Base-by-base conservation (phyloP, 2,888 invertebrate species). In the Branchipolynoe longqiensis region DNA sequence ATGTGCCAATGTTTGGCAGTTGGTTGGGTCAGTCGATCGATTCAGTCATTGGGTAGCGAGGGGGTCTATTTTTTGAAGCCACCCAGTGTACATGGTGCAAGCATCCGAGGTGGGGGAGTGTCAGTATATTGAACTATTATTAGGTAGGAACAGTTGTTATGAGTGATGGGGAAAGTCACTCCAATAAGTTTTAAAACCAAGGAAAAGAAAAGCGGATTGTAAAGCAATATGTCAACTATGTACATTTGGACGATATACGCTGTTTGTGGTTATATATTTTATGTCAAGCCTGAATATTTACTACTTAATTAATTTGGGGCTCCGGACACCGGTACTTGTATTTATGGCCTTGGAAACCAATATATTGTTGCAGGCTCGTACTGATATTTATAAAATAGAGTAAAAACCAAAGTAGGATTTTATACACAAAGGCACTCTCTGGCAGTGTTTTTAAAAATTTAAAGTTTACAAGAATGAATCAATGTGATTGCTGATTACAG, bases 381-480 rank as follows among this genome's bases (percentile, higher is more conserved):
- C 84, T 84, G 84, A 84, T 84, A 84, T 84, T 84, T 84, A 84
- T 78, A 84, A 78, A 84, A 84, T 84, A 84, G 84, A 84, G 84
- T 84, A 62, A 84, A n/a, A 78, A 84, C 84, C 84, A 84, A 74
- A 84, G 84, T 84, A 56, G 74, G 84, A 84, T 84, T 74, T 84
- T 78, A 74, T 84, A 74, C 84, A 84, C 84, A 84, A 84, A 74
- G 78, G 82, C 82, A 82, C 78, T 78, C 78, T 59, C 83, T 83
- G 83, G 83, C 83, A 83, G 83, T 78, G 78, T 78, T 78, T 78
- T 78, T 48, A 78, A 78, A n/a, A 78, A 41, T 78, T 78, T 78
- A 78, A 78, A 78, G 41, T 78, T 78, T 78, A 78, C 78, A 78
- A 33, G 78, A 54, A 41, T 78, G 78, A 78, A n/a, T 69, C 69